Evolutionary conservation across 2,113 vertebrate genomes (phyloP).

Genomic region (Loxodonta africana): DNA sequence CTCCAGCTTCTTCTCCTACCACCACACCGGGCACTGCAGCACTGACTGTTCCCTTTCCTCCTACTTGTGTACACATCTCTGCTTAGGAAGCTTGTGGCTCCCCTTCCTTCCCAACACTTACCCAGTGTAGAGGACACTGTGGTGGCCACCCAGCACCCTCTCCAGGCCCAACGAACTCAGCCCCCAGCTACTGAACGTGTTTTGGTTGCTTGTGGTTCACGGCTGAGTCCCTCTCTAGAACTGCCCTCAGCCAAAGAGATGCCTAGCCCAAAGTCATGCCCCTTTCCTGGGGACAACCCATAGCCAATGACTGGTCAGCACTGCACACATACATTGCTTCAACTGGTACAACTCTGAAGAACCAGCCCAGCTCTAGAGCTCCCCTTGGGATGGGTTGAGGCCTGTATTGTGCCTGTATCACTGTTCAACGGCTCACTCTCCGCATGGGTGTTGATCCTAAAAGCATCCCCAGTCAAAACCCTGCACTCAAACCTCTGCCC

Average conservation of each 20-base stretch:
- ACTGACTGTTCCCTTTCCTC: neutral
- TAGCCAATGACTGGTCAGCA: neutral
- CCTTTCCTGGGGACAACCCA: neutral
- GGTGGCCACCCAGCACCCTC: too few relatives aligned
- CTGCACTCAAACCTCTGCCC: neutral
- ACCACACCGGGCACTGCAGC: too few relatives aligned
- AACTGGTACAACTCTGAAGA: neutral
- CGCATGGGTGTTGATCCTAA: neutral
- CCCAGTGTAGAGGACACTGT: neutral
- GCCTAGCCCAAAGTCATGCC: neutral
- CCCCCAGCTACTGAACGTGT: neutral
- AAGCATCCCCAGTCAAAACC: neutral
- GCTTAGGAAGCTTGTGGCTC: neutral
- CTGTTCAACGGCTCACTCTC: neutral
- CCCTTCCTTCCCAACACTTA: neutral
- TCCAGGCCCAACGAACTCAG: neutral
- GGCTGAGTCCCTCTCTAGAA: neutral
- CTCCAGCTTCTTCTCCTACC: neutral
- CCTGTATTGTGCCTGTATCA: accelerated
- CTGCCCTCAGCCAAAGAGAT: neutral
- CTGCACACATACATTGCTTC: neutral
- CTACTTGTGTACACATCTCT: neutral
- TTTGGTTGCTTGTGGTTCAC: neutral
- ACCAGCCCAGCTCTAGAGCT: neutral
- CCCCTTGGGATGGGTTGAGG: neutral